These are phyloP conservation scores for Thunnus thynnus DNA, from an alignment of 2,113 vertebrate genomes.

Conservation along the genomic window DNA sequence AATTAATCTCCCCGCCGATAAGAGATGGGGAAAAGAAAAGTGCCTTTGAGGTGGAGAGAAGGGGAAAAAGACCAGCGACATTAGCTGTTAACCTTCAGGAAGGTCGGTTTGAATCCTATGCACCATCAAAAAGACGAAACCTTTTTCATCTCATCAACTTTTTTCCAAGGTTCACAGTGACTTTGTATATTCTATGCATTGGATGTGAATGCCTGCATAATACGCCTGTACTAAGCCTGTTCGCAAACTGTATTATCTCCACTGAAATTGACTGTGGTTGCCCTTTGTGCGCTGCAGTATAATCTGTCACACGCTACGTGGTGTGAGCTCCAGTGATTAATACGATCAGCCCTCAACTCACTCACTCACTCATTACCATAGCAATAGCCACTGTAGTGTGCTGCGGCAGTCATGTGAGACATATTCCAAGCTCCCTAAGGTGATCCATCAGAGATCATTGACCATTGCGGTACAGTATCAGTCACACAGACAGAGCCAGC, in stretches of 20 bases:
- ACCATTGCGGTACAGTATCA: conserved; percentile 49
- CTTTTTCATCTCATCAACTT: not conserved
- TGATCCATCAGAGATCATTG: conserved; percentile 80
- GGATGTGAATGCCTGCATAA: conserved; percentile 7
- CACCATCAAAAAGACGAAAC: conserved; percentile 29
- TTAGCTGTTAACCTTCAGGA: conserved; percentile 29
- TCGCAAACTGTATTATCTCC: conserved; percentile 36
- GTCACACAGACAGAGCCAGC: conserved; percentile 34
- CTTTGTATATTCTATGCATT: conserved; percentile 15
- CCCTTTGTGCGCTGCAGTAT: conserved; percentile 54
- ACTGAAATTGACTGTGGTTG: conserved; percentile 52
- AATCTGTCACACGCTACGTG: conserved; percentile 65
- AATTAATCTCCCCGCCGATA: conserved; percentile 43
- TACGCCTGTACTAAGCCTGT: conserved; percentile 17
- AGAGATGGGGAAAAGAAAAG: conserved; percentile 36
- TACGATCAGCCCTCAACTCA: conserved; percentile 53
- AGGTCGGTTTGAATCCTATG: conserved; percentile 19
- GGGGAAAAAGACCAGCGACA: conserved; percentile 30
- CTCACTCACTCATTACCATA: conserved; percentile 72
- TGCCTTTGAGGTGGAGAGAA: conserved; percentile 16
- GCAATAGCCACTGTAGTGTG: conserved; percentile 49
- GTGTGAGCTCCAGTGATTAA: conserved; percentile 75
- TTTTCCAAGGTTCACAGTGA: not conserved
- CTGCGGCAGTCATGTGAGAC: conserved; percentile 51
- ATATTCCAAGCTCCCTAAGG: conserved; percentile 57